Evolutionary conservation across 2,888 invertebrate genomes (phyloP).

Genomic region (Tanytarsus gracilentus): DNA sequence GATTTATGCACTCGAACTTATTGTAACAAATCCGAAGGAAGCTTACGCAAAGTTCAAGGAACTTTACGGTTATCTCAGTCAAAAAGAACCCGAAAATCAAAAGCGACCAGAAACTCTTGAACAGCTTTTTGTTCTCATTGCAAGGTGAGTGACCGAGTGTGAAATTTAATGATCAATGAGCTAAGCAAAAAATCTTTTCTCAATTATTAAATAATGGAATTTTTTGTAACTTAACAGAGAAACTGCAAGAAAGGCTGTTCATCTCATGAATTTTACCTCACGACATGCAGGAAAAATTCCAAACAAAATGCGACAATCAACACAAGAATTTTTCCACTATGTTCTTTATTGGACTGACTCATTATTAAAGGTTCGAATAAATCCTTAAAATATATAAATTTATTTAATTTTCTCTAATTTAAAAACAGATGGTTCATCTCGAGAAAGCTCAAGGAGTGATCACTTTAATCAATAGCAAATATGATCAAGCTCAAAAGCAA

Average conservation of each 20-base stretch:
- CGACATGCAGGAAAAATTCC: slow-evolving; percentile 52
- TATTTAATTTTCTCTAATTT: neutral
- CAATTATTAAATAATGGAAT: neutral
- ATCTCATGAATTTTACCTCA: slow-evolving; percentile 64
- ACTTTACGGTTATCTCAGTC: slow-evolving; percentile 59
- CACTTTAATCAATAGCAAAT: neutral
- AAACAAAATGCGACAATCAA: slow-evolving; percentile 48
- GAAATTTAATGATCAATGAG: neutral
- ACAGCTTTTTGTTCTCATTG: slow-evolving; percentile 63
- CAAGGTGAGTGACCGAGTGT: slow-evolving; percentile 41
- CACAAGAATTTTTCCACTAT: slow-evolving; percentile 48
- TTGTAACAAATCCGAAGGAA: slow-evolving; percentile 65
- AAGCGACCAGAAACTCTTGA: slow-evolving; percentile 69
- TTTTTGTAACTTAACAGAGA: slow-evolving; percentile 41
- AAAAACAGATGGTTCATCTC: slow-evolving; percentile 46
- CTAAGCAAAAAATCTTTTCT: neutral
- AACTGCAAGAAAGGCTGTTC: slow-evolving; percentile 65
- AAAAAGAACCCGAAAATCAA: slow-evolving; percentile 78
- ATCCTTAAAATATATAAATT: neutral
- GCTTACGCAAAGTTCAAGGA: slow-evolving; percentile 66
- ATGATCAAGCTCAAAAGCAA: neutral
- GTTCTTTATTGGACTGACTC: slow-evolving; percentile 53
- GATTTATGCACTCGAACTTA: slow-evolving; percentile 68
- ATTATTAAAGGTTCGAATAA: slow-evolving; percentile 61
- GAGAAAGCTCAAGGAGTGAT: slow-evolving; percentile 46